Evolutionary conservation across 2,888 invertebrate species (phyloP), one percentile per base, ranked within the genome.

Genomic region (Steinernema hermaphroditum): DNA sequence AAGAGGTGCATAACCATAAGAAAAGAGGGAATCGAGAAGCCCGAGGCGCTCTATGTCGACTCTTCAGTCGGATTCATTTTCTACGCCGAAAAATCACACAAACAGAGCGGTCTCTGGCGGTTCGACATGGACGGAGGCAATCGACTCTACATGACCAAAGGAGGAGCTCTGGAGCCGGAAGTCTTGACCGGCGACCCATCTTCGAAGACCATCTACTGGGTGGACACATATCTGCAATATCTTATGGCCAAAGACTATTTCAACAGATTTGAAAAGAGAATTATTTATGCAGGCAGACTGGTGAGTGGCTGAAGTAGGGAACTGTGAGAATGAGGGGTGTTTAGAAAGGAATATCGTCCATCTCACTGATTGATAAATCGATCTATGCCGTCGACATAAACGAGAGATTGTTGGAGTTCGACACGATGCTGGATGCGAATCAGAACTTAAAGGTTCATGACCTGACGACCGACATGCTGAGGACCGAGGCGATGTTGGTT

Each of bases 211-310:
- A 72, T 82, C 9, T 82, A 75, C 70, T 82, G 76, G 70, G 71
- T 91, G 72, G 93, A 93, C 88, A 90, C 91, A 8, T 93, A 92
- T 88, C 89, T 93, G 82, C 92, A 92, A 88, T 91, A 91, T 82
- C 90, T 93, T 4, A 92, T 93, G 88, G 89, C 92, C 75, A 90
- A 92, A 27, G 91, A 92, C 88, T 93, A 93, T 87, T 90, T 92
- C 85, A 93, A 93, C 12, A 88, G 57, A 4, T 34, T 34, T n/a
- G 44, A 44, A 44, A 50, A 78, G 19, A 24, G 80, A 34, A 62
- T 62, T 16, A 27, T 24, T 44, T 72, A 4, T 62, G 73, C 73
- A 69, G 76, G 54, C 44, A 41, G 72, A 69, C 32, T 76, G n/a
- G 32, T 72, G 41, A 22, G 41, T 16, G 34, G 12, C 32, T 74